Base-by-base conservation (phyloP, 2,113 vertebrate genomes). In the Charadrius vociferus region DNA sequence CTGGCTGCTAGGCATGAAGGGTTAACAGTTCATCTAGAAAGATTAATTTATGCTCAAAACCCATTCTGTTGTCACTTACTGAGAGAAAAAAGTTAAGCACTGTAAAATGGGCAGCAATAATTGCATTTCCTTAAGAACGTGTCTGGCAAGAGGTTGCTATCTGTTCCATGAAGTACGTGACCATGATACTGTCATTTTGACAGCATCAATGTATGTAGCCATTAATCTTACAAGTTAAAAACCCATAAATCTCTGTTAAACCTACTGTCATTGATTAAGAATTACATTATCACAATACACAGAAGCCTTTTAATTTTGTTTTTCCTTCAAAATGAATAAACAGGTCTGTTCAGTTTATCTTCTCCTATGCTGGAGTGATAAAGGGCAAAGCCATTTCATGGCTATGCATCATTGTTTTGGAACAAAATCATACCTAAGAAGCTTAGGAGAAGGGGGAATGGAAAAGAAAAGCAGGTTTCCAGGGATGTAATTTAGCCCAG, bases 111-210 rank as follows among this genome's bases (percentile, higher is more conserved):
- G 83, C 92, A 50, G 82, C 26, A 37, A 49, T 98, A 98, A 98
- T 98, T 98, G 95, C 97, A 98, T 98, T 98, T 98, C 84, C 97
- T 97, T 70, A 81, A 91, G 94, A 89, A 88, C 5, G 12, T 34
- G 92, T 91, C 98, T 98, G 98, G 95, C 81, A 93, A 93, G 63
- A 93, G 89, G 83, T 96, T 30, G 36, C 96, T 97, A 37, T 78
- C 93, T 88, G 39, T 77, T 95, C 91, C 95, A 83, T 32, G 84
- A 37, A 32, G 97, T 98, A 99, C 98, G 98, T 99, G 98, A 98
- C 97, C 22, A 59, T 27, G 12, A 77, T 90, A 74, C 96, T 93
- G 97, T 98, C 93, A 55, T 87, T 93, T 94, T 96, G 89, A 90
- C 92, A 89, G 73, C 73, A 94, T 82, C 86, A 47, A 79, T 91